Percentiles rank a stretch among this genome's conserved stretches.
These are phyloP conservation scores for Brenthis daphne DNA, from an alignment of 2,888 invertebrate species.

Conservation along the genomic window DNA sequence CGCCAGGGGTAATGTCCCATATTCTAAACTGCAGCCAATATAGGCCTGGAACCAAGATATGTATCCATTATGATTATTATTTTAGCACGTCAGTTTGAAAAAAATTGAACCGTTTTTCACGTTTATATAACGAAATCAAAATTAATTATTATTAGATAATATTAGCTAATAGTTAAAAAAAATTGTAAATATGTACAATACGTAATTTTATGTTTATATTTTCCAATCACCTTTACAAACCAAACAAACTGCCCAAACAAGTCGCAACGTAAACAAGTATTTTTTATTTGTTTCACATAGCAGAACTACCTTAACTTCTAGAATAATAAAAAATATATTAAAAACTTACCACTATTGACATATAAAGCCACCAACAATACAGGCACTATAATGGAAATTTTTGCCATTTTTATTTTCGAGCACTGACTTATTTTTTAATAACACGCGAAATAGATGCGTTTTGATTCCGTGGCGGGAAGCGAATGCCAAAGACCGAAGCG, in stretches of 20 bases:
- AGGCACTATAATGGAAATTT: conserved; percentile 63
- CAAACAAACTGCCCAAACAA: background rate
- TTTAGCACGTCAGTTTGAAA: too few species aligned
- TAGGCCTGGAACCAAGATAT: too few species aligned
- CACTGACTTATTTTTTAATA: conserved; percentile 43
- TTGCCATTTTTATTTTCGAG: conserved; percentile 62
- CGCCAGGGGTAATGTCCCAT: too few species aligned
- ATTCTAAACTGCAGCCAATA: too few species aligned
- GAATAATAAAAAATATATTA: conserved; percentile 21
- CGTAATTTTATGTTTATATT: background rate
- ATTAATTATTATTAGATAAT: too few species aligned
- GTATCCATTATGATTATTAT: too few species aligned
- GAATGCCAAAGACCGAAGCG: conserved; percentile 52
- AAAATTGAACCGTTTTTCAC: too few species aligned
- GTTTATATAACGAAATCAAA: too few species aligned
- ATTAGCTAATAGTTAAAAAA: too few species aligned
- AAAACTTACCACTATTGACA: conserved; percentile 65
- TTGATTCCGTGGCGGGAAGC: conserved; percentile 52
- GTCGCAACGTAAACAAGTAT: conserved; percentile 19
- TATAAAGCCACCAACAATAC: conserved; percentile 68
- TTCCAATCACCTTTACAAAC: background rate
- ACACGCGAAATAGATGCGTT: conserved; percentile 50
- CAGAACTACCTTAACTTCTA: background rate
- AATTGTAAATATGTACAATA: too few species aligned
- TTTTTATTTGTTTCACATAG: conserved; percentile 4